Evolutionary conservation across 2,797 vertebrate genomes (phyloP).

Genomic region (Gallinago solitaria): DNA sequence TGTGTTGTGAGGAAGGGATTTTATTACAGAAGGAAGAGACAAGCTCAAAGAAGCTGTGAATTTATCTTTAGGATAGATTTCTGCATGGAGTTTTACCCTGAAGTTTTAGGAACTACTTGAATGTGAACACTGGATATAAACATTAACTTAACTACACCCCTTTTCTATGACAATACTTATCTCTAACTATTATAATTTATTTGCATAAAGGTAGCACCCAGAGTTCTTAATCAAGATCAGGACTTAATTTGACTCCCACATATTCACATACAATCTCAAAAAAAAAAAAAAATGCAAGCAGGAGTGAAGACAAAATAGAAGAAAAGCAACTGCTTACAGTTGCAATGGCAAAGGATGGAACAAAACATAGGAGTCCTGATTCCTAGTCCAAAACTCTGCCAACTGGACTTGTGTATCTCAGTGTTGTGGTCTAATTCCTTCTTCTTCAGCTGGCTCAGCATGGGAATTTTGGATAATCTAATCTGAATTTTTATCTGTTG

Average conservation of each 20-base stretch:
- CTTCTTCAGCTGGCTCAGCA: background rate
- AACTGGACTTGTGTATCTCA: background rate
- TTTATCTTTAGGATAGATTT: conserved; percentile 8
- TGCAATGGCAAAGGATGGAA: background rate
- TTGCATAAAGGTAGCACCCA: background rate
- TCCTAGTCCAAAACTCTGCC: background rate
- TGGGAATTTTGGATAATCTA: background rate
- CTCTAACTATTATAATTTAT: background rate
- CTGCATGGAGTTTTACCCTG: background rate
- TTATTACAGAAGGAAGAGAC: conserved; percentile 12
- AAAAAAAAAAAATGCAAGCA: background rate
- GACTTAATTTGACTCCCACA: background rate
- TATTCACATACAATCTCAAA: background rate
- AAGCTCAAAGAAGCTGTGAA: background rate
- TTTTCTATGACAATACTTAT: background rate
- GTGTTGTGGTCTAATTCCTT: background rate
- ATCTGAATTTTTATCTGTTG: conserved; percentile 8
- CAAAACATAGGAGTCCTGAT: background rate
- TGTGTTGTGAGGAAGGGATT: background rate
- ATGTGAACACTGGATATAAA: background rate
- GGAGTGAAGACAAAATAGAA: background rate
- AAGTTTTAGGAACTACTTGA: background rate
- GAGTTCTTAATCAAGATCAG: background rate
- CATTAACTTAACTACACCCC: background rate
- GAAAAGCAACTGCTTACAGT: background rate